Conservation (phyloP, 2,888 invertebrate genomes). For the Eupithecia vulgata region DNA sequence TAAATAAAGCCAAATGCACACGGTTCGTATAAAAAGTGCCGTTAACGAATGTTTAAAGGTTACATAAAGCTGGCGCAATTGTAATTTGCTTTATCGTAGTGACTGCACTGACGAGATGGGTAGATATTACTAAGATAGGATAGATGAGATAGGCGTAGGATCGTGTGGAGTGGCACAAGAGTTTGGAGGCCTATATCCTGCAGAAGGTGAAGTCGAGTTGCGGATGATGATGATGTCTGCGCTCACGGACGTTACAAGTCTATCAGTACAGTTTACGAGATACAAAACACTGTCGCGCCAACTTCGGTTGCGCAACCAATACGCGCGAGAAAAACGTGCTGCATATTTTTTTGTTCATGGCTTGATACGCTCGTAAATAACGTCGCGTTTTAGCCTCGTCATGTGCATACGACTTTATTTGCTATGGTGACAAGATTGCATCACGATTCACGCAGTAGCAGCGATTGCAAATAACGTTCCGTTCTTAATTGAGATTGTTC, state of each 20-base stretch:
- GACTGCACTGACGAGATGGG: background rate
- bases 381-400: background rate
- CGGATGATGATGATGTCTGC: no score
- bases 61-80: background rate
- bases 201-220: no score
- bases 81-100: background rate
- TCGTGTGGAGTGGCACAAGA: no score
- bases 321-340: background rate
- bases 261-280: background rate
- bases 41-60: background rate
- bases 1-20: slow-evolving; percentile 1
- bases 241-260: background rate
- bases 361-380: background rate
- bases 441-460: slow-evolving; percentile 46
- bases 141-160: no score
- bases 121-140: no score
- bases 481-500: slow-evolving; percentile 59
- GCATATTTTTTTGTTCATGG: background rate
- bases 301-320: background rate
- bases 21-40: background rate
- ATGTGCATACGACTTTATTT: background rate
- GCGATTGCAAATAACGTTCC: slow-evolving; percentile 54
- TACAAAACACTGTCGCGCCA: background rate
- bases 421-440: slow-evolving; percentile 6
- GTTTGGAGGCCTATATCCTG: no score